These are phyloP conservation scores for Empis stercorea DNA, from an alignment of 2,888 invertebrate genomes.

Conservation along the genomic window DNA sequence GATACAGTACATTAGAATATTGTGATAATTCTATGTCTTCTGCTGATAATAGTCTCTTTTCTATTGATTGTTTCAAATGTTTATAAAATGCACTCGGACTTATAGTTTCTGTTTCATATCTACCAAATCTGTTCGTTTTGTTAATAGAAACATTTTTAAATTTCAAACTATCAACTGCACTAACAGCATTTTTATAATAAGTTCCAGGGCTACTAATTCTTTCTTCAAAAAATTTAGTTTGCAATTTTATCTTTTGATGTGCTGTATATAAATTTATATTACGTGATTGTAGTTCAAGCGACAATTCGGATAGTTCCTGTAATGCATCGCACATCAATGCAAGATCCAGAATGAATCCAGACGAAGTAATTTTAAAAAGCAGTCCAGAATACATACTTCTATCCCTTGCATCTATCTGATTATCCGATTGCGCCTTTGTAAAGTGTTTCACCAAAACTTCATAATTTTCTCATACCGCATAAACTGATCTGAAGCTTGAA, in stretches of 20 bases:
- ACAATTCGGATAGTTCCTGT: neutral
- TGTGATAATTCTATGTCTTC: neutral
- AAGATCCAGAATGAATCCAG: neutral
- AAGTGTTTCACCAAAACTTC: constrained; percentile 1
- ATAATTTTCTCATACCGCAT: constrained; percentile 1
- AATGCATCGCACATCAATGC: neutral
- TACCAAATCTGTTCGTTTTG: constrained; percentile 1
- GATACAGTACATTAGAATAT: neutral
- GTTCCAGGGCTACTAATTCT: neutral
- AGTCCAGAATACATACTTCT: neutral
- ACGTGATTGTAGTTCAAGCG: neutral
- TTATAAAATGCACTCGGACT: neutral
- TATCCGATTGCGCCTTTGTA: neutral
- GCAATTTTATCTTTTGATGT: neutral
- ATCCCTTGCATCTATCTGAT: neutral
- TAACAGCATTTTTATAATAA: constrained; percentile 1
- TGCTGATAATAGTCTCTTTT: neutral
- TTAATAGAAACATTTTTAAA: constrained; percentile 1
- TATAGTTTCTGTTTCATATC: constrained; percentile 1
- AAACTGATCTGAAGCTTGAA: neutral
- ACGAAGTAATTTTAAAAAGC: neutral
- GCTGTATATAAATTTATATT: neutral
- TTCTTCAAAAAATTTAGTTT: neutral
- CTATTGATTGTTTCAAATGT: neutral
- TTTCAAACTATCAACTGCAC: constrained; percentile 1